These are phyloP conservation scores for Cherax quadricarinatus DNA, from an alignment of 1,140 invertebrate genomes.

Conservation along the genomic window DNA sequence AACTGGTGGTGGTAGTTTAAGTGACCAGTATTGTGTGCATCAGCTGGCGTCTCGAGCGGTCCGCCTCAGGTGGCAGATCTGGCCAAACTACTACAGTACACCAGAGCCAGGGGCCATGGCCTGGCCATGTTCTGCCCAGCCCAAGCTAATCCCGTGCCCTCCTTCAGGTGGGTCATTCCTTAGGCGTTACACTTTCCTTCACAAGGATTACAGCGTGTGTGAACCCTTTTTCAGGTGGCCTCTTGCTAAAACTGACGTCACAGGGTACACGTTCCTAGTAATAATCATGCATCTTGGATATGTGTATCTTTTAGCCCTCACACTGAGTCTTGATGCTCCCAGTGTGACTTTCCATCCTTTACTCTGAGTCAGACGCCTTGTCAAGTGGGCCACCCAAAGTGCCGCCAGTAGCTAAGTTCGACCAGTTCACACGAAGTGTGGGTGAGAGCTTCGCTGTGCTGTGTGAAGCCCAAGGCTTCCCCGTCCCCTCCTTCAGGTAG, in stretches of 20 bases:
- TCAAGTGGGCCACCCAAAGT: conserved; percentile 55
- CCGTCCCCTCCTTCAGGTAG: conserved; percentile 82
- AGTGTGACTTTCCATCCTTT: background rate
- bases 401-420: conserved; percentile 35
- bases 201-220: background rate
- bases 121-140: conserved; percentile 66
- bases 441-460: conserved; percentile 61
- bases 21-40: background rate
- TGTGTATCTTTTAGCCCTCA: no score
- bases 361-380: conserved; percentile 42
- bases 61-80: conserved; percentile 51
- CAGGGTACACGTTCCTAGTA: no score
- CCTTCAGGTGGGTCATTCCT: conserved; percentile 81
- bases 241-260: no score
- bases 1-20: background rate
- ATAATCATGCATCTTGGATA: no score
- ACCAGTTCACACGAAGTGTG: conserved; percentile 40
- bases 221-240: no score
- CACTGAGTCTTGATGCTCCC: no score
- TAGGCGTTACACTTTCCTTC: background rate
- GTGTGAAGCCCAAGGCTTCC: conserved; percentile 75
- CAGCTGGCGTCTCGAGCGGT: conserved; percentile 59
- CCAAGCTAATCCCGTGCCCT: conserved; percentile 79
- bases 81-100: conserved; percentile 59
- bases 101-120: conserved; percentile 25